Conservation (phyloP, 2,888 invertebrate genomes). For the Drosophila emarginata region DNA sequence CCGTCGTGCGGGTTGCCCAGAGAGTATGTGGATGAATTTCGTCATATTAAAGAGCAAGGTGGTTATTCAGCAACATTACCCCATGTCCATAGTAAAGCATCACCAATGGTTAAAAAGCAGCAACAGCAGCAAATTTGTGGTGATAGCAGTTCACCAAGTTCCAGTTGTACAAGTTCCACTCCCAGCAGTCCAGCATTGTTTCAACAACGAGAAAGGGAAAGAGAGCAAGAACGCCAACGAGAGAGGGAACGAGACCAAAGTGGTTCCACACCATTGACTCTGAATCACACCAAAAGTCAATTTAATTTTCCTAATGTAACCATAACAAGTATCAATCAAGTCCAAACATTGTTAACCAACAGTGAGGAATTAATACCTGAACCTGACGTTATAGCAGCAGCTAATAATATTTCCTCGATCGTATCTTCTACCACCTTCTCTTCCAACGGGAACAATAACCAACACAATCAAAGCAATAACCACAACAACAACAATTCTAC, state of each 20-base stretch:
- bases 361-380: neutral
- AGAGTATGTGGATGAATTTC: constrained; percentile 92
- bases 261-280: constrained; percentile 23
- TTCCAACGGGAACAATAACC: constrained; percentile 15
- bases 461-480: constrained; percentile 16
- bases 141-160: constrained; percentile 96
- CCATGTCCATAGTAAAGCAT: constrained; percentile 72
- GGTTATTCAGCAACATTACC: constrained; percentile 44
- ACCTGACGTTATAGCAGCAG: neutral
- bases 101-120: constrained; percentile 74
- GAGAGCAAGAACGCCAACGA: constrained; percentile 75
- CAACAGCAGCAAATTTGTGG: constrained; percentile 81
- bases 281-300: constrained; percentile 72
- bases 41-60: constrained; percentile 85
- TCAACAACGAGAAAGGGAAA: constrained; percentile 78
- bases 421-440: constrained; percentile 6
- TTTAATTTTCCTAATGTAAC: constrained; percentile 83
- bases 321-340: constrained; percentile 64
- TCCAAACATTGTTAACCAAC: constrained; percentile 75
- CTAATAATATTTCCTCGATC: constrained; percentile 3
- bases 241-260: constrained; percentile 78
- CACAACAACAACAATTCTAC: constrained; percentile 35
- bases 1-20: constrained; percentile 96
- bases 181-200: constrained; percentile 95
- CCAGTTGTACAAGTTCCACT: constrained; percentile 97